Conservation (phyloP, 2,797 vertebrate species). For the Antennarius maculatus region DNA sequence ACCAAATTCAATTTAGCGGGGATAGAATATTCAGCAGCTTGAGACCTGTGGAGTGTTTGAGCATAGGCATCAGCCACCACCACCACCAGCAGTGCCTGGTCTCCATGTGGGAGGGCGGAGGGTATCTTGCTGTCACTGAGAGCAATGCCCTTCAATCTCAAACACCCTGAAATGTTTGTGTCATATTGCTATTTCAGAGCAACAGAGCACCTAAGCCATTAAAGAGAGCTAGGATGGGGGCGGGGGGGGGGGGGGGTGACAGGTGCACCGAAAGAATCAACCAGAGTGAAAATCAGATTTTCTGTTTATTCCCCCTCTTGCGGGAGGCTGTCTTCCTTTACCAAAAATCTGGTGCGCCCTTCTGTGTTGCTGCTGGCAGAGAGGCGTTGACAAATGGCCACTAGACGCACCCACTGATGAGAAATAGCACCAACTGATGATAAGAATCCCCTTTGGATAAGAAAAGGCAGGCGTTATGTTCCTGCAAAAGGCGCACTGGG, state of each 20-base stretch:
- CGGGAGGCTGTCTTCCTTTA: slow-evolving; percentile 37
- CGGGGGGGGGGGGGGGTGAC: background rate
- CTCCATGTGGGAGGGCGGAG: no score
- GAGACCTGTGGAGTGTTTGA: background rate
- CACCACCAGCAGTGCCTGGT: no score
- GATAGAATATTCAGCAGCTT: background rate
- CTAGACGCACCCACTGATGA: slow-evolving; percentile 66
- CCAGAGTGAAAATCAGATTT: slow-evolving; percentile 33
- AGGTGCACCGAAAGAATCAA: slow-evolving; percentile 17
- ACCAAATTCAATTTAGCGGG: background rate
- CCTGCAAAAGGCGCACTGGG: slow-evolving; percentile 43
- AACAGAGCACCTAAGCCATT: slow-evolving; percentile 1
- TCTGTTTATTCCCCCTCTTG: slow-evolving; percentile 26
- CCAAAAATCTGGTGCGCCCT: slow-evolving; percentile 63
- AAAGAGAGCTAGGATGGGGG: slow-evolving; percentile 1
- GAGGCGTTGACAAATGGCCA: slow-evolving; percentile 74
- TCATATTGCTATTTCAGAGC: no score
- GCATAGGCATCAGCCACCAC: no score
- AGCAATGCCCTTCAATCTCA: no score
- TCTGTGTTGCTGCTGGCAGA: slow-evolving; percentile 63
- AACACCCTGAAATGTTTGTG: no score
- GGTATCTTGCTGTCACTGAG: no score
- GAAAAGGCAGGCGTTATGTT: slow-evolving; percentile 65
- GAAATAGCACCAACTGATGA: slow-evolving; percentile 70
- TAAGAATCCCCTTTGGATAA: slow-evolving; percentile 62